Base-by-base conservation (phyloP, 2,888 invertebrate species). In the Resseliella maxima region DNA sequence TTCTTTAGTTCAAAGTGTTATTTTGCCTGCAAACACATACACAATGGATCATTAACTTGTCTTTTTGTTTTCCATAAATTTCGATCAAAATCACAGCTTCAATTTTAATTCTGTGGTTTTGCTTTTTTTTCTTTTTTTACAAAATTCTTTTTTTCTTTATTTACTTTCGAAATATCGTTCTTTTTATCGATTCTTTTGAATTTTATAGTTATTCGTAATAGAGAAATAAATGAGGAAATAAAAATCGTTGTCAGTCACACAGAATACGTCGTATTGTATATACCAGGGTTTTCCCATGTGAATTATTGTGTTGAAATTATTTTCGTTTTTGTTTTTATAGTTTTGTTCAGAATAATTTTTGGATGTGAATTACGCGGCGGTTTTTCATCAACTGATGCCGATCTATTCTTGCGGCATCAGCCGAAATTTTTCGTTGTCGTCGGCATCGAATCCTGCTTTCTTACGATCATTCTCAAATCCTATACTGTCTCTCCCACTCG, bases 361-460 rank as follows among this genome's bases (percentile, higher is more conserved):
- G 2, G 24, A 72, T 72, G 72, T 72, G 72, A 31, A 35, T 72
- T 72, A 31, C 31, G 72, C 72, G 72, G 35, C 72, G 31, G 72
- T 15, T 72, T 72, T 72, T 31, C 72, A 72, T 72, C 72, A 72
- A 72, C 72, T 72, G 72, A 72, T 72, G 31, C 12, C n/a, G 31
- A 27, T 72, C 12, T 18, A 72, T 72, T 35, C 21, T 3, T 18
- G 31, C 31, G 31, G 15, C 31, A 18, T 12, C 72, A 31, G 72
- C 31, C 72, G 31, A 31, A 24, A 31, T 72, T 72, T 72, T 35
- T 72, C 72, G 72, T 31, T 35, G 72, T 35, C 72, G 72, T 31
- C 12, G 59, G 3, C 31, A 3, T 59, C 72, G 31, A 5, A 15
- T 59, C 15, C 59, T 24, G 24, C 5, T 59, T n/a, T n/a, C n/a